phyloP scores from a whole-genome alignment of 2,797 vertebrate species.

The Sebastes hopkinsi region DNA sequence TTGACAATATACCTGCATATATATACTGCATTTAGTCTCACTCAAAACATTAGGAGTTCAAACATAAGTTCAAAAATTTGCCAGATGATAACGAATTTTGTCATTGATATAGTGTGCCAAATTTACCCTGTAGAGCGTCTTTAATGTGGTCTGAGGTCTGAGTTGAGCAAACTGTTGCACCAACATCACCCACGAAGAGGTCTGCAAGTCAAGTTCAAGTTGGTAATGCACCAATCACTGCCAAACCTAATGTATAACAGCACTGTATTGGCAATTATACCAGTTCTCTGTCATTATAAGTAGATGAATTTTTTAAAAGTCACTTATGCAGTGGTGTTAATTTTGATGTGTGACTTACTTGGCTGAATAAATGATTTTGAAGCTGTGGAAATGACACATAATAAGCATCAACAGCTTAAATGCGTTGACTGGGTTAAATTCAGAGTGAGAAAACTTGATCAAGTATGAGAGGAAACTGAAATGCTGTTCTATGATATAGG shows the following conservation, averaged over 20 bases:
- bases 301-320: background rate
- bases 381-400: background rate
- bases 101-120: background rate
- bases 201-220: background rate
- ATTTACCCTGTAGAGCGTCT: background rate
- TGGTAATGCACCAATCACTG: background rate
- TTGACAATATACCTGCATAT: background rate
- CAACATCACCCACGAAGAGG: background rate
- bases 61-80: background rate
- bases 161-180: conserved; percentile 1
- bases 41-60: too few species aligned
- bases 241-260: background rate
- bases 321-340: background rate
- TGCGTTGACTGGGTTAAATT: background rate
- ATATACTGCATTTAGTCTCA: background rate
- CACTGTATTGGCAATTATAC: background rate
- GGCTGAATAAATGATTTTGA: background rate
- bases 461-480: background rate
- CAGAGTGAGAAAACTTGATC: background rate
- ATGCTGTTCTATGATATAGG: background rate
- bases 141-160: background rate
- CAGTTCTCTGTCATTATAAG: background rate
- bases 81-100: background rate
- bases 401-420: background rate
- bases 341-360: background rate